A percentile compares a stretch with the other conserved stretches of the same genome.
Conservation (phyloP, 1,140 invertebrate genomes). For the Drosophila punjabiensis region DNA sequence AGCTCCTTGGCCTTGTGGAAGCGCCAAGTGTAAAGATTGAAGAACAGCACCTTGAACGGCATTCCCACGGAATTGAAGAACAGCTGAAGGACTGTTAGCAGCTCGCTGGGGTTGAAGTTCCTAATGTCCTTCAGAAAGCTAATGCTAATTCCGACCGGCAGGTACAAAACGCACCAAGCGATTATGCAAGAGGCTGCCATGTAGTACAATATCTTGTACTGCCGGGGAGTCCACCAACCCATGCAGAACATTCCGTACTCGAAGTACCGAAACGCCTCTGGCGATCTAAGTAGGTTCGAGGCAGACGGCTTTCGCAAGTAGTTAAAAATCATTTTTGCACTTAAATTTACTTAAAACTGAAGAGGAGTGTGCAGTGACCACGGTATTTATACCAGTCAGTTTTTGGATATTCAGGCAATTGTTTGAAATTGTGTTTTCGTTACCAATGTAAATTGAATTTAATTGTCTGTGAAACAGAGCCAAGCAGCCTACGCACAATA, state of each 20-base stretch:
- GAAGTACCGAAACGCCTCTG: constrained; percentile 40
- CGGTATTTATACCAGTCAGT: constrained; percentile 5
- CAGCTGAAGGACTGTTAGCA: constrained; percentile 46
- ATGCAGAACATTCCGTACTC: constrained; percentile 31
- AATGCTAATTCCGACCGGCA: constrained; percentile 41
- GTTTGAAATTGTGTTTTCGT: not conserved
- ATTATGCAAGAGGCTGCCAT: not conserved
- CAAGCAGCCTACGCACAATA: constrained; percentile 15
- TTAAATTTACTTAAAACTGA: not conserved
- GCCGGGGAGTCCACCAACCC: constrained; percentile 30
- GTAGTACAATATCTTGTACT: not conserved
- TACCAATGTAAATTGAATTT: not conserved
- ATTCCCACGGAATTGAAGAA: constrained; percentile 39
- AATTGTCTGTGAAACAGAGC: constrained; percentile 10
- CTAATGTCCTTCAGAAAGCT: constrained; percentile 36
- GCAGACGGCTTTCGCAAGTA: constrained; percentile 22
- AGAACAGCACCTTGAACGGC: constrained; percentile 18
- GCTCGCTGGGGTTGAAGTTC: constrained; percentile 34
- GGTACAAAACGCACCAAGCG: constrained; percentile 8
- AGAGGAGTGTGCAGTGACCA: not conserved
- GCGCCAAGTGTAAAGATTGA: constrained; percentile 9
- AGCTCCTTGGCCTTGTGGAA: constrained; percentile 25
- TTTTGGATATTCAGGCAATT: not conserved
- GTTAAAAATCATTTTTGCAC: constrained; percentile 30
- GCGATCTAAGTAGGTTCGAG: constrained; percentile 16